Evolutionary conservation across 2,797 vertebrate species (phyloP).

Genomic region (Gymnodraco acuticeps): DNA sequence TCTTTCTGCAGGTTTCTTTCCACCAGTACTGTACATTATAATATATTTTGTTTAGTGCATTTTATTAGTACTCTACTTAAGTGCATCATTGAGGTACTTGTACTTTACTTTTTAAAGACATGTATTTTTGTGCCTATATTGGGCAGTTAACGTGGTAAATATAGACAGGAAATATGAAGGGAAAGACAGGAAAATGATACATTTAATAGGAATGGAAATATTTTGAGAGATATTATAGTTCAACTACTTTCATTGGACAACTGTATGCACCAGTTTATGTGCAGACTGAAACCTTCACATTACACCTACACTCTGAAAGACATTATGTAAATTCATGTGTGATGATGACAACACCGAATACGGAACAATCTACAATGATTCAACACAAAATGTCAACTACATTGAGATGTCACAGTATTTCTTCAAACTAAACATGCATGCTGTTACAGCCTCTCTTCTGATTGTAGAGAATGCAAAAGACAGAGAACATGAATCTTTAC

Average conservation of each 20-base stretch:
- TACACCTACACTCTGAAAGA: no score
- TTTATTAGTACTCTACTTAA: not conserved
- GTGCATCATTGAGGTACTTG: not conserved
- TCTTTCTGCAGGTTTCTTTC: not conserved
- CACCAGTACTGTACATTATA: not conserved
- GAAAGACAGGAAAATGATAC: not conserved
- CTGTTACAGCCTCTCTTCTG: not conserved
- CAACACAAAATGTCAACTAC: not conserved
- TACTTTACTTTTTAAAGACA: no score
- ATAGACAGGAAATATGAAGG: not conserved
- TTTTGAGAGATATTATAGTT: not conserved
- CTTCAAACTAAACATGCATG: not conserved
- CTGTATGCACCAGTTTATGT: not conserved
- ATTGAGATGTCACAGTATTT: not conserved
- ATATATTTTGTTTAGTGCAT: not conserved
- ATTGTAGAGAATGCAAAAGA: not conserved
- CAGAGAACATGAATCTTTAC: slow-evolving; percentile 10
- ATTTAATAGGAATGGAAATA: not conserved
- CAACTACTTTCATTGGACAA: not conserved
- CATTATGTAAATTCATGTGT: not conserved
- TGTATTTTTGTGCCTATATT: not conserved
- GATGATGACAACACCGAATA: not conserved
- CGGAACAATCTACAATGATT: not conserved
- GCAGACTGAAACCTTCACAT: no score
- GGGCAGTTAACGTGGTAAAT: not conserved